Evolutionary conservation across 2,113 vertebrate species (phyloP), one percentile per base, ranked within the genome.

Genomic region (Psilopogon haemacephalus): DNA sequence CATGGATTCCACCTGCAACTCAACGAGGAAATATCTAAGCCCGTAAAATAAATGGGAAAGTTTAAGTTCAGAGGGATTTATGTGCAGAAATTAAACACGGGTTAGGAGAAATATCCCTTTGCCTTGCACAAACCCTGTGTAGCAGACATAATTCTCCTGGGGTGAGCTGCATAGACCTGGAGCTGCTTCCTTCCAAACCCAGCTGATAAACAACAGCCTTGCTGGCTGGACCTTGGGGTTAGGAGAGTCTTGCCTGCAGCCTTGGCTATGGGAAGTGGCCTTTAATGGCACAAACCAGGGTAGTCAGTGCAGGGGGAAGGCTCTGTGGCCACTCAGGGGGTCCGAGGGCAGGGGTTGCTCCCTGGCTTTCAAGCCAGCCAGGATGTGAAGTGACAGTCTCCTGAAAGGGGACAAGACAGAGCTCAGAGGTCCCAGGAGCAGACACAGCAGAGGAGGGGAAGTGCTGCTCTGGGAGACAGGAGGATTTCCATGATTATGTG

Each of bases 21-120:
- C 76, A 26, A 26, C 24, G 67, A 83, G 71, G 76, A 92, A 87
- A 82, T 72, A 74, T 44, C 78, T 69, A 52, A 87, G 74, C 44
- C 48, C 11, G 3, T 78, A 79, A 94, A 94, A 70, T 21, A 54
- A 89, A 87, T 17, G 44, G 32, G 46, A 83, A 83, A 67, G 26
- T 82, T 90, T 78, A 8, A n/a, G 73, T 82, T 68, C 72, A 75
- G 84, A 79, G 64, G 82, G 69, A 88, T 94, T 94, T 91, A 84
- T 35, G 42, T 71, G 52, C 63, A 78, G 86, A 86, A 95, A 84
- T 84, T 80, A 90, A 90, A 92, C 28, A 20, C 0, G 4, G 8
- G 30, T 80, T 83, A 74, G 69, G 48, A 91, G 75, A 87, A 72
- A 42, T 46, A 68, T 52, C 42, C 56, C 42, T 81, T 93, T 74